phyloP scores from a whole-genome alignment of 2,888 invertebrate genomes.

The Muscina levida region DNA sequence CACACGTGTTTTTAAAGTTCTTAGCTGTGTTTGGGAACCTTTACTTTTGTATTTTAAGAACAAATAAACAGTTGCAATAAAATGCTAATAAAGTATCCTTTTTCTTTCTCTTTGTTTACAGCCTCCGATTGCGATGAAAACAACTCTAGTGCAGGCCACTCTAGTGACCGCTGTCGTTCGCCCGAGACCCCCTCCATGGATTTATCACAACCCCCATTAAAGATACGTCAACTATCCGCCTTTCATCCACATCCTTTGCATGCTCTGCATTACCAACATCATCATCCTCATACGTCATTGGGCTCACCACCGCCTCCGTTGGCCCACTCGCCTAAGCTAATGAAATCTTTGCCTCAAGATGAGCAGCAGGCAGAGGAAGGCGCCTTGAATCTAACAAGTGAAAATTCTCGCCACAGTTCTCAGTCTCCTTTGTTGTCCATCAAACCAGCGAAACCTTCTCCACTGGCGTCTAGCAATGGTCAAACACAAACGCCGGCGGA shows the following conservation, averaged over 20 bases:
- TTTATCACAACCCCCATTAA: conserved; percentile 69
- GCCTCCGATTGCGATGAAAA: conserved; percentile 79
- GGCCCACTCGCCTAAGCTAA: conserved; percentile 47
- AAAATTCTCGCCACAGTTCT: conserved; percentile 76
- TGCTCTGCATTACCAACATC: conserved; percentile 36
- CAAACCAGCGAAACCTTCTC: conserved; percentile 27
- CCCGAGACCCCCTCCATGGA: conserved; percentile 75
- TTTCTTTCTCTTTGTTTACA: conserved; percentile 62
- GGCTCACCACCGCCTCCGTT: conserved; percentile 11
- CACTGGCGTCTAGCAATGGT: conserved; percentile 57
- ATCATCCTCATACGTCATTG: conserved; percentile 54
- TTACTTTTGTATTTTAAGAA: neutral
- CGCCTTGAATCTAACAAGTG: conserved; percentile 78
- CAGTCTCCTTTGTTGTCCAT: conserved; percentile 73
- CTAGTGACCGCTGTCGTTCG: conserved; percentile 78
- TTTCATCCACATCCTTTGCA: conserved; percentile 62
- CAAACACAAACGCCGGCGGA: conserved; percentile 59
- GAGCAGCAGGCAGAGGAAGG: conserved; percentile 70
- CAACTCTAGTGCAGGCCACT: conserved; percentile 77
- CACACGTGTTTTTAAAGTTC: conserved; percentile 56
- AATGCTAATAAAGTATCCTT: conserved; percentile 38
- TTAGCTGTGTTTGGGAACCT: conserved; percentile 1
- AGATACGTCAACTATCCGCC: conserved; percentile 67
- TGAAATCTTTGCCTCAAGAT: conserved; percentile 36
- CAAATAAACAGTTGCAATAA: conserved; percentile 3